These are phyloP conservation scores for Spea multiplicata DNA, from an alignment of 2,113 vertebrate species.

Conservation along the genomic window DNA sequence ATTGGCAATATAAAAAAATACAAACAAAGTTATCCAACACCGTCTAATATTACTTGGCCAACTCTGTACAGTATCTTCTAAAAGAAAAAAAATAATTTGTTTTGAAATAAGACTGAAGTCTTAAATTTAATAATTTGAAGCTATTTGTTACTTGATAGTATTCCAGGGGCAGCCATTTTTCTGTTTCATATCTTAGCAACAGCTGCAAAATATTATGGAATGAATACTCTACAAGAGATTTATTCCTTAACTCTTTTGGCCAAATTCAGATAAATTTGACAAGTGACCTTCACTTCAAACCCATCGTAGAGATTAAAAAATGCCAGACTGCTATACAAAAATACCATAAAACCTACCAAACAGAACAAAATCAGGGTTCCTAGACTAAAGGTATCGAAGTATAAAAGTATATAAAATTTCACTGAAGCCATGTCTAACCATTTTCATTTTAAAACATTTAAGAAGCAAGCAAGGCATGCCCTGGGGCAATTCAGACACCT, in stretches of 20 bases:
- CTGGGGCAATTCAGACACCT: slow-evolving; percentile 53
- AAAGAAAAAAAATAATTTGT: neutral
- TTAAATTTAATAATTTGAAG: neutral
- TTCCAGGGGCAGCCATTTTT: neutral
- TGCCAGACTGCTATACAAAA: slow-evolving; percentile 17
- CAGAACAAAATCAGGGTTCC: slow-evolving; percentile 36
- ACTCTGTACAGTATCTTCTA: neutral
- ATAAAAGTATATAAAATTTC: slow-evolving; percentile 51
- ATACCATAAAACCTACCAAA: slow-evolving; percentile 6
- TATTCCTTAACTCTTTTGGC: slow-evolving; percentile 43
- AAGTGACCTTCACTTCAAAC: slow-evolving; percentile 39
- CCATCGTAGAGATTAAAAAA: too few species aligned
- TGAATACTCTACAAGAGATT: slow-evolving; percentile 43
- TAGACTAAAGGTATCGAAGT: slow-evolving; percentile 39
- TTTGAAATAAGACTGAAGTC: neutral
- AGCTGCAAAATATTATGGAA: slow-evolving; percentile 53
- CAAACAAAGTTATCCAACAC: too few species aligned
- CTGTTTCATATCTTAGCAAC: slow-evolving; percentile 55
- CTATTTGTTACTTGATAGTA: too few species aligned
- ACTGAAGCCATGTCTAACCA: slow-evolving; percentile 48
- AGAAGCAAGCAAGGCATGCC: slow-evolving; percentile 49
- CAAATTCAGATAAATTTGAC: slow-evolving; percentile 51
- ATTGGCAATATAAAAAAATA: neutral
- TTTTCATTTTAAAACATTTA: slow-evolving; percentile 47
- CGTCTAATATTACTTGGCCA: neutral